Percentiles rank a stretch among this genome's conserved stretches.
Conservation (phyloP, 2,888 invertebrate species). For the Acanthococcus lagerstroemiae region DNA sequence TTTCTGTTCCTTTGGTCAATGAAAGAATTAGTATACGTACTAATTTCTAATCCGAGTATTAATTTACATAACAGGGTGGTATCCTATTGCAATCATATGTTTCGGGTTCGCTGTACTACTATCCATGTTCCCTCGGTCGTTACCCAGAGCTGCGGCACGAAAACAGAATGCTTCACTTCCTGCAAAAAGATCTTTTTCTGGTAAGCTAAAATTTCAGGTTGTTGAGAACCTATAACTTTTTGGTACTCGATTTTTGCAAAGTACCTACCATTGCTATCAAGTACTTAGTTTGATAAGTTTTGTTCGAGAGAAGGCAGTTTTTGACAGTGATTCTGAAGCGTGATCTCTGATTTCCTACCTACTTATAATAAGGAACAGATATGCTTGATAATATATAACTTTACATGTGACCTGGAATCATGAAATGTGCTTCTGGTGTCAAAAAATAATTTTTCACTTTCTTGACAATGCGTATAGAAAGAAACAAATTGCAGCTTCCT, state of each 20-base stretch:
- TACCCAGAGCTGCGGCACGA: slow-evolving; percentile 38
- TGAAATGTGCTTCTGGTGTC: too few relatives aligned
- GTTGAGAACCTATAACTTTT: too few relatives aligned
- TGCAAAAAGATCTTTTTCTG: neutral
- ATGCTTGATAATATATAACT: neutral
- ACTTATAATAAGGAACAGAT: too few relatives aligned
- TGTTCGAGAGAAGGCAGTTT: neutral
- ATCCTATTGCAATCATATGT: slow-evolving; percentile 34
- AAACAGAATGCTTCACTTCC: slow-evolving; percentile 4
- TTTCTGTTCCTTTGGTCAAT: too few relatives aligned
- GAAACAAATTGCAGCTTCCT: too few relatives aligned
- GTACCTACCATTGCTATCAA: too few relatives aligned
- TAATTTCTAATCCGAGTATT: neutral
- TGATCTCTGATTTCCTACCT: neutral
- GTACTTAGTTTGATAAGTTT: too few relatives aligned
- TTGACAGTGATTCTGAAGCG: neutral
- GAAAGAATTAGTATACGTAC: neutral
- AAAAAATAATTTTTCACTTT: too few relatives aligned
- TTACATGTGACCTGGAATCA: too few relatives aligned
- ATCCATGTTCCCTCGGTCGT: slow-evolving; percentile 42
- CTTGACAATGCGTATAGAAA: too few relatives aligned
- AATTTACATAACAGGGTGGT: slow-evolving; percentile 34
- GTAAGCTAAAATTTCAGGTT: too few relatives aligned
- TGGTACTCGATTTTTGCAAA: too few relatives aligned
- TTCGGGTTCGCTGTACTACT: slow-evolving; percentile 40